Percentiles rank a stretch among this genome's conserved stretches.
Conservation (phyloP, 2,888 invertebrate species). For the Agrilus cyanescens region DNA sequence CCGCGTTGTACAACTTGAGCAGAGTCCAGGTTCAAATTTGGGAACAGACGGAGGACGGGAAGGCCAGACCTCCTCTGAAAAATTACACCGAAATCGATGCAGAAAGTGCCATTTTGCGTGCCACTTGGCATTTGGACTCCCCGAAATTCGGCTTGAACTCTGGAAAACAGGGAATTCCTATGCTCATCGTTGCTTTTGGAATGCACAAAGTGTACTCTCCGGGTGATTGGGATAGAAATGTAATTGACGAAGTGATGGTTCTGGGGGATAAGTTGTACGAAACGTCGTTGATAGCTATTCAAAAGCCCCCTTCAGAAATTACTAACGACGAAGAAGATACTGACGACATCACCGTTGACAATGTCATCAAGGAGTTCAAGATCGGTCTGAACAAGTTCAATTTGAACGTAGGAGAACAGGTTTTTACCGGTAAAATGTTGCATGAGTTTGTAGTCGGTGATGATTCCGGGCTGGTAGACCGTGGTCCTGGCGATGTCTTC, state of each 20-base stretch:
- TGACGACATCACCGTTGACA: slow-evolving; percentile 23
- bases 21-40: slow-evolving; percentile 22
- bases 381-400: slow-evolving; percentile 29
- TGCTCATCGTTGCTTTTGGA: slow-evolving; percentile 27
- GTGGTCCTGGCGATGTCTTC: too few species aligned
- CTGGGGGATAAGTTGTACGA: slow-evolving; percentile 28
- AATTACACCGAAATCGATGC: slow-evolving; percentile 32
- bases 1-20: slow-evolving; percentile 28
- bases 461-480: too few species aligned
- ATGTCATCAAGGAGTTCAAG: slow-evolving; percentile 26
- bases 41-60: slow-evolving; percentile 23
- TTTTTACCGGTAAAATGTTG: too few species aligned
- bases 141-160: slow-evolving; percentile 20
- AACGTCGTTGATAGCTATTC: slow-evolving; percentile 21
- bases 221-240: slow-evolving; percentile 24
- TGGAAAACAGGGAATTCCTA: slow-evolving; percentile 31
- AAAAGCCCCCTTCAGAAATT: slow-evolving; percentile 10
- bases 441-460: too few species aligned
- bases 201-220: slow-evolving; percentile 28
- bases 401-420: too few species aligned
- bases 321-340: slow-evolving; percentile 18
- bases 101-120: slow-evolving; percentile 31
- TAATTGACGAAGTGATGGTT: slow-evolving; percentile 28
- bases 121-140: slow-evolving; percentile 22
- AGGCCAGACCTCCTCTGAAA: slow-evolving; percentile 32